phyloP scores from a whole-genome alignment of 1,140 invertebrate species.

The Chrysopa pallens region DNA sequence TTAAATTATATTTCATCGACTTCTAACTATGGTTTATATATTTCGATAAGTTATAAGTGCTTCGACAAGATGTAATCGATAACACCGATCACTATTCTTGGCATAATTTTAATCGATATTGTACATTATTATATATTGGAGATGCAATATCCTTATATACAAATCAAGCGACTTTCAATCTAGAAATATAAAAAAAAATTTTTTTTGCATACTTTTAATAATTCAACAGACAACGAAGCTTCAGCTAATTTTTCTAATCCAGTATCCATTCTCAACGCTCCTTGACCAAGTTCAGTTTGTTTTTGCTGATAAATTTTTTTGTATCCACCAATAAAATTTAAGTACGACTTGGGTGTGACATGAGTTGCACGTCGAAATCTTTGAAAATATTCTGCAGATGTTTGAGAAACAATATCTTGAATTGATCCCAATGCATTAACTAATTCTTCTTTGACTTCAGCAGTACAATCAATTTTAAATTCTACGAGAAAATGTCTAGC shows the following conservation, averaged over 20 bases:
- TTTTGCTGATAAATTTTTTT: constrained; percentile 85
- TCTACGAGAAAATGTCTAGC: constrained; percentile 79
- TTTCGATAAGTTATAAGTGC: too few relatives aligned
- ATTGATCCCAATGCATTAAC: constrained; percentile 81
- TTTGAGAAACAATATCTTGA: constrained; percentile 80
- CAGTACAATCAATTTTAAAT: constrained; percentile 76
- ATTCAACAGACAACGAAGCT: constrained; percentile 78
- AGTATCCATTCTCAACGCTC: constrained; percentile 83
- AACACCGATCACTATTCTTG: too few relatives aligned
- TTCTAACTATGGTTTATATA: too few relatives aligned
- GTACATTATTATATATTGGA: too few relatives aligned
- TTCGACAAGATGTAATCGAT: too few relatives aligned
- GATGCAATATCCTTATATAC: too few relatives aligned
- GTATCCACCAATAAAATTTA: constrained; percentile 90
- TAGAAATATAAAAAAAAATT: not conserved
- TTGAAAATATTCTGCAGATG: constrained; percentile 83
- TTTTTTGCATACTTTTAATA: constrained; percentile 38
- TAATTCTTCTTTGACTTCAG: constrained; percentile 65
- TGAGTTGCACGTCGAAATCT: constrained; percentile 81
- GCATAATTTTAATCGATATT: too few relatives aligned
- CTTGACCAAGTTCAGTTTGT: constrained; percentile 72
- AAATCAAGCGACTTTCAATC: too few relatives aligned
- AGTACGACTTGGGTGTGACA: constrained; percentile 92
- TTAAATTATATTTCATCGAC: too few relatives aligned
- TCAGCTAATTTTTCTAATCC: constrained; percentile 86